Evolutionary conservation across 2,888 invertebrate species (phyloP), one percentile per base, ranked within the genome.

Genomic region (Pollenia griseotomentosa): DNA sequence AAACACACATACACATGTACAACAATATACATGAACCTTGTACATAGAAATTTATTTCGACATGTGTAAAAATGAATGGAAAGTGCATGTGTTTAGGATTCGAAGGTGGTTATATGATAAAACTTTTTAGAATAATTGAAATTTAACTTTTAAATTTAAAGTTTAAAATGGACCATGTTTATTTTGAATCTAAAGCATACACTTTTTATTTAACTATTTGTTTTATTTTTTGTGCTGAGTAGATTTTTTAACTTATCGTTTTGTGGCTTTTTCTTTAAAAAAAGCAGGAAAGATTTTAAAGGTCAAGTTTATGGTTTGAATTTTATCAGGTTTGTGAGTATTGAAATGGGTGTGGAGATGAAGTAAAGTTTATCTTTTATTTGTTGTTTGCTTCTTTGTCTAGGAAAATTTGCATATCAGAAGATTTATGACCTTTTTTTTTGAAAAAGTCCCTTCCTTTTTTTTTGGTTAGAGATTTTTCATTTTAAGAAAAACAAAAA

Each of bases 321-420:
- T 70, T 40, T 70, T 40, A 51, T 51, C 6, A 68, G 14, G 10
- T 48, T 23, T n/a, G 10, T 48, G 14, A 4, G 23, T 7, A 19
- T 55, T 33, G 33, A 33, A 33, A 33, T 33, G 16, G 55, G 53
- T 16, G 16, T 16, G 16, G 16, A 57, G 2, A 10, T 14, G 8
- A 6, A 59, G 1, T 8, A 8, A 14, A 1, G 7, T 23, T 12
- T 57, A 23, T 57, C 1, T 23, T 11, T 2, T 53, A 33, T 33
- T 33, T 5, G 33, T 33, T 33, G 33, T 33, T 33, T 33, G 33
- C 9, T 8, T 10, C n/a, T 46, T 6, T 19, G 19, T 46, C 44
- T 19, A 66, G n/a, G 40, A 53, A 53, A 70, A 70, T 53, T 70
- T 70, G 16, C 68, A 70, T 70, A 70, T 70, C 33, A 19, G 16